These are phyloP conservation scores for Aplysina aerophoba DNA, from an alignment of 37 sponge, comb jelly and placozoan species.

Conservation along the genomic window DNA sequence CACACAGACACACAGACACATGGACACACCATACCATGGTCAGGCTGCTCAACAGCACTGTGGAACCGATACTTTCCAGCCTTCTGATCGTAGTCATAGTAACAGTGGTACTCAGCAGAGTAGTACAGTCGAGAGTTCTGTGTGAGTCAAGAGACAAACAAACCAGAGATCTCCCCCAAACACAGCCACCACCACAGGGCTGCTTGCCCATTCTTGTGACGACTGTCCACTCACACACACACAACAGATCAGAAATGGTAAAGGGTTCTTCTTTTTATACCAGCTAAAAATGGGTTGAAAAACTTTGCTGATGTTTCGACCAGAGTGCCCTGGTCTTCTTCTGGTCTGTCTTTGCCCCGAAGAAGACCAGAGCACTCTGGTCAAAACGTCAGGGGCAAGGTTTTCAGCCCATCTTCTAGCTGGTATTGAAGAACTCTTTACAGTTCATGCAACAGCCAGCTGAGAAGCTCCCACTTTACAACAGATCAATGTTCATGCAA, in stretches of 20 bases:
- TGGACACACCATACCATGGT: not conserved
- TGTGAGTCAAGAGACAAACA: not conserved
- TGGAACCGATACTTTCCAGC: conserved; percentile 58
- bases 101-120: conserved; percentile 51
- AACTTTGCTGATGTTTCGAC: too few relatives aligned
- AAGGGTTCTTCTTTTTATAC: too few relatives aligned
- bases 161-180: not conserved
- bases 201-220: not conserved
- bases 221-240: not conserved
- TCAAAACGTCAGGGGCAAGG: too few relatives aligned
- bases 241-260: too few relatives aligned
- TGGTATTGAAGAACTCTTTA: too few relatives aligned
- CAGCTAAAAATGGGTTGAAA: too few relatives aligned
- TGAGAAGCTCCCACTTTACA: not conserved
- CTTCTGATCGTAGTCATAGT: conserved; percentile 67
- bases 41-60: conserved; percentile 49
- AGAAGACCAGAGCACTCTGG: too few relatives aligned
- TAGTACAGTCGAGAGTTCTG: conserved; percentile 70
- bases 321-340: too few relatives aligned
- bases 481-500: not conserved
- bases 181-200: not conserved
- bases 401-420: too few relatives aligned
- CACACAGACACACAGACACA: too few relatives aligned
- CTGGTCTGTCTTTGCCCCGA: too few relatives aligned
- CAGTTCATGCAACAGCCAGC: too few relatives aligned